A percentile compares a stretch with the other conserved stretches of the same genome.
Conservation (phyloP, 2,888 invertebrate species). For the Tholera decimalis region DNA sequence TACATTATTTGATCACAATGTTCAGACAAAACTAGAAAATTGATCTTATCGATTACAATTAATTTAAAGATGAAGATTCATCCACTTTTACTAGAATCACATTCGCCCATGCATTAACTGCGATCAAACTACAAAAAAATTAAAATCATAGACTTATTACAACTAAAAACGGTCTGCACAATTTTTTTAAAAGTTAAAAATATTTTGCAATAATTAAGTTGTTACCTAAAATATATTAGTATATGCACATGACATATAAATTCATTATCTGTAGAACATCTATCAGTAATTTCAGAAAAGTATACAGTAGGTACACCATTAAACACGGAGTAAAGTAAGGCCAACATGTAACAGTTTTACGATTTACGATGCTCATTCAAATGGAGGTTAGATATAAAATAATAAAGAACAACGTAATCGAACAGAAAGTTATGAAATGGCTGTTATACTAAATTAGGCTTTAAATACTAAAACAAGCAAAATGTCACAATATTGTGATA, state of each 20-base stretch:
- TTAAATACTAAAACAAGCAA: slow-evolving; percentile 38
- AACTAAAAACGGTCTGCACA: slow-evolving; percentile 32
- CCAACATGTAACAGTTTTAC: not conserved
- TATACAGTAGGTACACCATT: not conserved
- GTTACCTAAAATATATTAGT: not conserved
- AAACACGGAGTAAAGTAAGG: not conserved
- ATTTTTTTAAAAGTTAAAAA: slow-evolving; percentile 5
- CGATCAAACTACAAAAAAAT: slow-evolving; percentile 39
- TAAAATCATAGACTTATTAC: slow-evolving; percentile 41
- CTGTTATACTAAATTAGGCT: slow-evolving; percentile 33
- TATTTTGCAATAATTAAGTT: slow-evolving; percentile 5
- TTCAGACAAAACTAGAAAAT: slow-evolving; percentile 62
- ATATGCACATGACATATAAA: not conserved
- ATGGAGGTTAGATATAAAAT: not conserved
- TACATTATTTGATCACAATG: slow-evolving; percentile 74
- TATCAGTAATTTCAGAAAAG: not conserved
- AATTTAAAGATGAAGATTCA: slow-evolving; percentile 51
- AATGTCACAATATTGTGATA: slow-evolving; percentile 18
- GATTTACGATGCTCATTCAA: not conserved
- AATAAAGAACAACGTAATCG: not conserved
- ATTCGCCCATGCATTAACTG: slow-evolving; percentile 53
- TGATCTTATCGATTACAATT: slow-evolving; percentile 57
- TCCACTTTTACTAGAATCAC: slow-evolving; percentile 52
- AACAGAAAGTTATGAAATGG: slow-evolving; percentile 18
- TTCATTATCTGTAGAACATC: slow-evolving; percentile 7